Evolutionary conservation across 2,888 invertebrate species (phyloP).

Genomic region (Steinernema hermaphroditum): DNA sequence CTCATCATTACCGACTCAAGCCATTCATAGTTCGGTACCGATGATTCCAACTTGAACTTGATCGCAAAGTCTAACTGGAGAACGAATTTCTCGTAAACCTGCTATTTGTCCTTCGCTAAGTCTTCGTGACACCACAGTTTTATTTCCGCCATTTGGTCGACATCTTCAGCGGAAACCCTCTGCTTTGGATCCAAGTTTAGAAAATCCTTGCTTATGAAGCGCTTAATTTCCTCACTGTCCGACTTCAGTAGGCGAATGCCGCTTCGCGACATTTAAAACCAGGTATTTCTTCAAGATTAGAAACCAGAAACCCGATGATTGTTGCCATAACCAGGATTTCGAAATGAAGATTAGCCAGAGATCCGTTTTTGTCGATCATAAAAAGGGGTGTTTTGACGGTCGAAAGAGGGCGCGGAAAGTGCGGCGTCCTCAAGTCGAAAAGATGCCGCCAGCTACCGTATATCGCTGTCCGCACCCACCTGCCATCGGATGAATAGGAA

Average conservation of each 20-base stretch:
- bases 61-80: conserved; percentile 50
- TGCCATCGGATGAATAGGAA: too few relatives aligned
- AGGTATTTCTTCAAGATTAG: too few relatives aligned
- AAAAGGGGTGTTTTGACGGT: too few relatives aligned
- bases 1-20: conserved; percentile 1
- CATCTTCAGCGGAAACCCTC: conserved; percentile 37
- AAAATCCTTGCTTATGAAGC: conserved; percentile 42
- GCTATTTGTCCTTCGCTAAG: conserved; percentile 43
- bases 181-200: conserved; percentile 39
- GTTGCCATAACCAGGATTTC: too few relatives aligned
- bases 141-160: conserved; percentile 40
- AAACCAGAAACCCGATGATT: too few relatives aligned
- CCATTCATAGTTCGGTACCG: conserved; percentile 46
- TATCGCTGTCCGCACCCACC: too few relatives aligned
- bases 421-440: too few relatives aligned
- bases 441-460: too few relatives aligned
- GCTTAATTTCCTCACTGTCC: conserved; percentile 46
- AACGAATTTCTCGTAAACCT: conserved; percentile 43
- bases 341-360: conserved; percentile 44
- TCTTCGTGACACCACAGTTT: conserved; percentile 43
- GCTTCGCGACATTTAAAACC: too few relatives aligned
- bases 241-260: conserved; percentile 50
- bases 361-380: too few relatives aligned
- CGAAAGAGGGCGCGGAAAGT: too few relatives aligned
- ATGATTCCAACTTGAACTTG: conserved; percentile 41